Percentiles rank a stretch among this genome's conserved stretches.
Evolutionary conservation across 2,113 vertebrate species (phyloP).

Genomic region (Plotosus lineatus): DNA sequence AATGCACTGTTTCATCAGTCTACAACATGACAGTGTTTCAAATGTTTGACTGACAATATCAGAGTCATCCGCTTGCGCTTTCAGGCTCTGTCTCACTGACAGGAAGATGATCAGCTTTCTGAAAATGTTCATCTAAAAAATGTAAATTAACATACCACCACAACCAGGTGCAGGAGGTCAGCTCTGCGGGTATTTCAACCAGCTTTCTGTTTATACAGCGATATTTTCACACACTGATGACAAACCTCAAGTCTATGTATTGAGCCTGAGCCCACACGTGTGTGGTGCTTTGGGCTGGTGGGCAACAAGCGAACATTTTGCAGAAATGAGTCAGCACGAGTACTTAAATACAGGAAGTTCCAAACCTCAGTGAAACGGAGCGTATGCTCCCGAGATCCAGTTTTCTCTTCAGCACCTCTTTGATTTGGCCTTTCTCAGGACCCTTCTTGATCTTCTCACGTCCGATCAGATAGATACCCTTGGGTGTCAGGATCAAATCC

Average conservation of each 20-base stretch:
- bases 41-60: not conserved
- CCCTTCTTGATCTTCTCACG: constrained; percentile 95
- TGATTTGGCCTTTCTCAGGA: constrained; percentile 92
- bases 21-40: not conserved
- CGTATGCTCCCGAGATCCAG: constrained; percentile 82
- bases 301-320: not conserved
- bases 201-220: not conserved
- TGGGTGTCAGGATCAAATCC: constrained; percentile 92
- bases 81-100: not conserved
- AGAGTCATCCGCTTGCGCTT: not conserved
- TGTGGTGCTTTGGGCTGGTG: not conserved
- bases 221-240: not conserved
- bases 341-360: not conserved
- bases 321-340: constrained; percentile 23
- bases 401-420: constrained; percentile 92
- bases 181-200: not conserved
- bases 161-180: not conserved
- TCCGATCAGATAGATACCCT: constrained; percentile 90
- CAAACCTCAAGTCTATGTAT: not conserved
- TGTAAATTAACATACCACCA: not conserved
- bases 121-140: not conserved
- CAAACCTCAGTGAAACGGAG: constrained; percentile 82
- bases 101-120: not conserved
- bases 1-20: too few species aligned
- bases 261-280: not conserved